These are phyloP conservation scores for Drosophila chauvacae DNA, from an alignment of 1,140 invertebrate species.

Conservation along the genomic window DNA sequence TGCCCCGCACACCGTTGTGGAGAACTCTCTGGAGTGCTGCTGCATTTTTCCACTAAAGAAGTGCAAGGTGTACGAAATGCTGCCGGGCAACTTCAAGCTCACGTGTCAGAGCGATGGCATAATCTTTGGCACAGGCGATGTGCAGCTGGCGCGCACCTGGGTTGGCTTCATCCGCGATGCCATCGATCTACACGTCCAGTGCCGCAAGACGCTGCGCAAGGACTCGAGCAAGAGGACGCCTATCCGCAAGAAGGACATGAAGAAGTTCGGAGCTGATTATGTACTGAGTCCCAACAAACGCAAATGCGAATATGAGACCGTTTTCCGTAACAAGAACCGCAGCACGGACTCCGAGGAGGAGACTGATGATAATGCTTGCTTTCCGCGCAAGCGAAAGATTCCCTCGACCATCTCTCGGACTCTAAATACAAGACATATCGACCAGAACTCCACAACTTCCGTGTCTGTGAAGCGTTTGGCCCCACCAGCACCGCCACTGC, in stretches of 20 bases:
- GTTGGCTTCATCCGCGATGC: constrained; percentile 86
- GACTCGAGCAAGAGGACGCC: constrained; percentile 87
- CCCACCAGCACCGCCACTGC: constrained; percentile 44
- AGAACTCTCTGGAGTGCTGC: constrained; percentile 86
- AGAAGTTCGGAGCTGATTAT: constrained; percentile 84
- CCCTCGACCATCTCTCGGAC: background rate
- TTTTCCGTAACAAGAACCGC: constrained; percentile 67
- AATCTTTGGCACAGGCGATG: constrained; percentile 86
- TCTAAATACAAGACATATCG: background rate
- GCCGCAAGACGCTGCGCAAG: constrained; percentile 87
- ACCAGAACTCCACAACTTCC: background rate
- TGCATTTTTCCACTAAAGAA: constrained; percentile 88
- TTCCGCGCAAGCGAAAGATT: constrained; percentile 66
- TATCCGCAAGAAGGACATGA: constrained; percentile 85
- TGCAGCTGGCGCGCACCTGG: constrained; percentile 86
- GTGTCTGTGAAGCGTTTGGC: constrained; percentile 40
- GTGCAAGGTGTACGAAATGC: constrained; percentile 86
- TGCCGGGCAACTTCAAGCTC: constrained; percentile 87
- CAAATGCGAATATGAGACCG: constrained; percentile 70
- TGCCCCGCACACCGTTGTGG: constrained; percentile 76
- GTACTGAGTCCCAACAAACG: constrained; percentile 77
- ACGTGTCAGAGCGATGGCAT: constrained; percentile 86
- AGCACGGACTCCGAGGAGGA: constrained; percentile 74
- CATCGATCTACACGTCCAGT: constrained; percentile 86
- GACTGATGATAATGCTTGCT: constrained; percentile 51